Evolutionary conservation across 1,140 invertebrate genomes (phyloP).

Genomic region (Heliconius melpomene): DNA sequence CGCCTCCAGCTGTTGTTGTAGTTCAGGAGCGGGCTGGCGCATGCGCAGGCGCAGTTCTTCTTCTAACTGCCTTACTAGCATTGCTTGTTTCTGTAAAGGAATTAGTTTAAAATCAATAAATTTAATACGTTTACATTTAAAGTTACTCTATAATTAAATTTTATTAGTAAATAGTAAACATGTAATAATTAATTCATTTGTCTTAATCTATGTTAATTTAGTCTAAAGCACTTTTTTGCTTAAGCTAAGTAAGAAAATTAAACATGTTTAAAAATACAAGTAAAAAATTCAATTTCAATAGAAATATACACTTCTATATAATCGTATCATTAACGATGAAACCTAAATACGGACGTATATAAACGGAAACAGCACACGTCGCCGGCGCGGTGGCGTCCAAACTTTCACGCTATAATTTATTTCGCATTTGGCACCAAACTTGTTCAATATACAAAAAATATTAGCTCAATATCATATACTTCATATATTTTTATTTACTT

Average conservation of each 20-base stretch:
- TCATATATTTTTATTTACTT: background rate
- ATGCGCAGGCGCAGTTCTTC: slow-evolving; percentile 93
- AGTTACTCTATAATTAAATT: no score
- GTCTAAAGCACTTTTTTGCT: no score
- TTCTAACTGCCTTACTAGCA: slow-evolving; percentile 95
- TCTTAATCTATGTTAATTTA: no score
- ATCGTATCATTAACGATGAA: background rate
- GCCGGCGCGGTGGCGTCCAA: slow-evolving; percentile 3
- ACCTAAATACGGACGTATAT: background rate
- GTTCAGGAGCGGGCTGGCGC: slow-evolving; percentile 92
- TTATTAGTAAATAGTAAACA: no score
- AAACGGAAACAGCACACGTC: slow-evolving; percentile 5
- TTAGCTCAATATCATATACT: background rate
- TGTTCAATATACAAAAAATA: slow-evolving; percentile 27
- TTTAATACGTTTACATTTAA: no score
- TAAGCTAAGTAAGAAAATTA: no score
- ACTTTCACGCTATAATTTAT: slow-evolving; percentile 30
- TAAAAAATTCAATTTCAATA: background rate
- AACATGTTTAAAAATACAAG: no score
- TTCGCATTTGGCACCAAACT: slow-evolving; percentile 33
- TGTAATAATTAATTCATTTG: no score
- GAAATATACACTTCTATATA: background rate
- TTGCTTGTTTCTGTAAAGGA: slow-evolving; percentile 94
- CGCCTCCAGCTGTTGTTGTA: slow-evolving; percentile 95
- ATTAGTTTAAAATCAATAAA: background rate